Evolutionary conservation across 2,888 invertebrate genomes (phyloP), one percentile per base, ranked within the genome.

Genomic region (Callimorpha dominula): DNA sequence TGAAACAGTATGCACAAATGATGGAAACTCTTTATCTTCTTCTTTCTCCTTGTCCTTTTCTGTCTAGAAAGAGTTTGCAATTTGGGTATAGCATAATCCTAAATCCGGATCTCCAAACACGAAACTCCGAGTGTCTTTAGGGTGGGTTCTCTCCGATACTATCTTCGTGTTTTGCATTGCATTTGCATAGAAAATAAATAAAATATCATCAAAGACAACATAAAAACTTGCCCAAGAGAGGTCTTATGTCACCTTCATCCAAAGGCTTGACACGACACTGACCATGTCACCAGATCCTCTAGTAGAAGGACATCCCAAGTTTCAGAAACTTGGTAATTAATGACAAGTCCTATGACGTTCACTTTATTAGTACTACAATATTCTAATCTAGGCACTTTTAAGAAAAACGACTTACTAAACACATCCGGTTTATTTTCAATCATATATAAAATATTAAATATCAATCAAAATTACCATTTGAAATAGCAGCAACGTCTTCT

Each of bases 391-490:
- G 5, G 43, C 43, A 60, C 31, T 31, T 31, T 4, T 14, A 15
- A 50, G 9, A 15, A 4, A 11, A 50, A 65, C 31, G 8, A 15
- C 15, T 17, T 50, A 50, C 4, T 0, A 65, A 31, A 40, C 2
- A 5, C 17, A 65, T 65, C 17, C 31, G 9, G 6, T 17, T 62
- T 62, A 40, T 40, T 62, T 65, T 65, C 49, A 65, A 31, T 69
- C 66, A 31, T 31, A 31, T 31, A 31, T 31, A 31, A 31, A 31
- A 31, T 31, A 31, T 31, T 31, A 31, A 31, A 31, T 31, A 31
- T 31, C 31, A 31, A 31, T 31, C 31, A 70, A 64, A 64, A 63
- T 63, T 49, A 75, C 74, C 73, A 74, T 76, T 52, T n/a, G 52
- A 70, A 72, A 75, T 69, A 42, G 65, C 66, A 68, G 65, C 54